phyloP scores from a whole-genome alignment of 1,140 invertebrate species.

The Macrocentrus cingulum region DNA sequence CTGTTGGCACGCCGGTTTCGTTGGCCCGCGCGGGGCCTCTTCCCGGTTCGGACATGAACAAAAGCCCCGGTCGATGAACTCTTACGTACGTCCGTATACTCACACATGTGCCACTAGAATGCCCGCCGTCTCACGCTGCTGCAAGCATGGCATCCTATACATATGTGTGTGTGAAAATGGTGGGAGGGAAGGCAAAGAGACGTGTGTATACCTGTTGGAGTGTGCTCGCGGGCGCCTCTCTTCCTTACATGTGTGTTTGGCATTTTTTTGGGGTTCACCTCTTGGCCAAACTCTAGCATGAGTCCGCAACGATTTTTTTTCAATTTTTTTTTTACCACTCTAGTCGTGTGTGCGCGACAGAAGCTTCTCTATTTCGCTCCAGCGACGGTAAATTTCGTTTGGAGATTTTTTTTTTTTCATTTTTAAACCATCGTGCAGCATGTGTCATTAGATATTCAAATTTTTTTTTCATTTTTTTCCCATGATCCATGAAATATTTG shows the following conservation, averaged over 20 bases:
- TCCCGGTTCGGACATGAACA: slow-evolving; percentile 52
- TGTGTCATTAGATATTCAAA: too few relatives aligned
- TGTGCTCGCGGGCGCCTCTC: not conserved
- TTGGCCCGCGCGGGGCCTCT: slow-evolving; percentile 29
- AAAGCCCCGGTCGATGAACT: slow-evolving; percentile 51
- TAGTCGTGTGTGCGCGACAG: too few relatives aligned
- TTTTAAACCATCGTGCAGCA: too few relatives aligned
- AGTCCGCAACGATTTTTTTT: too few relatives aligned
- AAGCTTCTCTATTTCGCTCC: too few relatives aligned
- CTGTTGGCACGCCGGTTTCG: slow-evolving; percentile 31
- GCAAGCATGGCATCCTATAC: slow-evolving; percentile 9
- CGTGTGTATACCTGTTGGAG: not conserved
- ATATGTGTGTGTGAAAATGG: slow-evolving; percentile 1
- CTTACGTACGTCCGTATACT: slow-evolving; percentile 19
- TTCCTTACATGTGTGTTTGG: not conserved
- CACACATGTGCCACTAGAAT: not conserved
- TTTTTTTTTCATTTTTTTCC: too few relatives aligned
- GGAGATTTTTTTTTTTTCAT: too few relatives aligned
- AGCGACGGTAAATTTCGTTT: too few relatives aligned
- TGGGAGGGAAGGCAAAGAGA: not conserved
- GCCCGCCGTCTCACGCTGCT: slow-evolving; percentile 8
- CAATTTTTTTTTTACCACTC: too few relatives aligned
- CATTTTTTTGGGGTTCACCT: not conserved
- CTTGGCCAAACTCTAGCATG: not conserved
- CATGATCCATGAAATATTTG: too few relatives aligned